A percentile compares a stretch with the other conserved stretches of the same genome.
Evolutionary conservation across 2,888 invertebrate genomes (phyloP).

Genomic region (Megaustenia siamemsis): DNA sequence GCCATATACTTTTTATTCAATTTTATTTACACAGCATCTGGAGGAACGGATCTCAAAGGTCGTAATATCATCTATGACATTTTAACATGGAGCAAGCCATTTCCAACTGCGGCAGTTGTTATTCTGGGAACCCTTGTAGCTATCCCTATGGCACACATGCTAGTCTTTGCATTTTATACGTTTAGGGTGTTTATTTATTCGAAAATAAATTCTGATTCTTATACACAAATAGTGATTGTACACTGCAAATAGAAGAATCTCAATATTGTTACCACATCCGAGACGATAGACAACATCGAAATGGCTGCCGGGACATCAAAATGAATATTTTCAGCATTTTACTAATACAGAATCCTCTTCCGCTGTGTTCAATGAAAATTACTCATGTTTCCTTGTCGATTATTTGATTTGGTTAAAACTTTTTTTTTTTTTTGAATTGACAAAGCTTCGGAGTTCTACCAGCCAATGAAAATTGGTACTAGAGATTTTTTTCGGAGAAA

Average conservation of each 20-base stretch:
- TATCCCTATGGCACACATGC: conserved; percentile 18
- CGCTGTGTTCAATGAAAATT: too few relatives aligned
- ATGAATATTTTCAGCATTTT: too few relatives aligned
- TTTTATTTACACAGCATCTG: conserved; percentile 58
- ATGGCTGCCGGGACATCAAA: not conserved
- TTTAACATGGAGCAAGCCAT: conserved; percentile 59
- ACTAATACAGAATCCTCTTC: too few relatives aligned
- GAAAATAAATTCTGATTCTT: not conserved
- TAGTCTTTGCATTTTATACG: conserved; percentile 29
- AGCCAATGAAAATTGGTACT: too few relatives aligned
- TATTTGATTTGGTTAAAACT: too few relatives aligned
- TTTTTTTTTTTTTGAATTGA: too few relatives aligned
- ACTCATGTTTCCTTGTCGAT: too few relatives aligned
- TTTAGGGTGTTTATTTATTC: conserved; percentile 36
- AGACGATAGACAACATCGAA: not conserved
- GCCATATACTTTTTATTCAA: conserved; percentile 60
- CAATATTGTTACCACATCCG: not conserved
- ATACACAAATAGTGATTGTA: not conserved
- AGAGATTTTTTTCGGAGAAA: too few relatives aligned
- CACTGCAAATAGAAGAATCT: not conserved
- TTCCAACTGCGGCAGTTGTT: conserved; percentile 34
- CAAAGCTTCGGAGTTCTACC: too few relatives aligned
- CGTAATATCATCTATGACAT: conserved; percentile 60
- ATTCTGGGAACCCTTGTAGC: conserved; percentile 20
- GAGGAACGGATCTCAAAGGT: conserved; percentile 58